phyloP scores from a whole-genome alignment of 2,113 vertebrate species.

The Myotis brandtii region DNA sequence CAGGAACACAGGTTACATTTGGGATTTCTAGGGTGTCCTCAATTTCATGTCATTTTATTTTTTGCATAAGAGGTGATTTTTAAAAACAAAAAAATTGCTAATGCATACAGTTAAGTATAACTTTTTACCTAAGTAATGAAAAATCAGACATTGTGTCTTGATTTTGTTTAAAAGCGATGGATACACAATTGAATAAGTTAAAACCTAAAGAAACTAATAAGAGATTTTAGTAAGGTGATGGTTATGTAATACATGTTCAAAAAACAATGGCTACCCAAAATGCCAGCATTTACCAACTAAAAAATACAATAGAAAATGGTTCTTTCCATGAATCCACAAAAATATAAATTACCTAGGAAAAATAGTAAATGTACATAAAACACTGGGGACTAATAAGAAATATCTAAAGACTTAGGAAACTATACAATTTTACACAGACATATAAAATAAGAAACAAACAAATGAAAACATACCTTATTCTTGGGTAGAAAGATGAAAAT shows the following conservation, averaged over 20 bases:
- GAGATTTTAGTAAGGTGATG: background rate
- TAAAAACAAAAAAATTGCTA: slow-evolving; percentile 21
- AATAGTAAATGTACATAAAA: background rate
- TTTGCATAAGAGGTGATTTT: background rate
- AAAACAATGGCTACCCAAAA: background rate
- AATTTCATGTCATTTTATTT: background rate
- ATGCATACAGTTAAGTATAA: background rate
- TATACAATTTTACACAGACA: background rate
- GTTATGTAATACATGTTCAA: slow-evolving; percentile 9
- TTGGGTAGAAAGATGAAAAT: background rate
- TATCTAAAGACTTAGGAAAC: background rate
- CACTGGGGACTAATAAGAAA: background rate
- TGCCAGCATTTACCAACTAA: background rate
- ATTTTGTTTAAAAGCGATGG: slow-evolving; percentile 25
- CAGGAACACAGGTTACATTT: background rate
- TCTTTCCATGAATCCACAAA: background rate
- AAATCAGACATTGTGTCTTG: background rate
- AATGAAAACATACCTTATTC: background rate
- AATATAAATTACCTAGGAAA: slow-evolving; percentile 1
- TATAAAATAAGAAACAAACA: slow-evolving; percentile 2
- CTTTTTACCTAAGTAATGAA: background rate
- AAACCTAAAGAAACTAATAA: slow-evolving; percentile 20
- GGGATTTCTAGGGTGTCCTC: background rate
- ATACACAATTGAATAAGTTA: background rate
- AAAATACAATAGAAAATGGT: background rate